Base-by-base conservation (phyloP, 2,797 vertebrate genomes). In the Chelon labrosus region DNA sequence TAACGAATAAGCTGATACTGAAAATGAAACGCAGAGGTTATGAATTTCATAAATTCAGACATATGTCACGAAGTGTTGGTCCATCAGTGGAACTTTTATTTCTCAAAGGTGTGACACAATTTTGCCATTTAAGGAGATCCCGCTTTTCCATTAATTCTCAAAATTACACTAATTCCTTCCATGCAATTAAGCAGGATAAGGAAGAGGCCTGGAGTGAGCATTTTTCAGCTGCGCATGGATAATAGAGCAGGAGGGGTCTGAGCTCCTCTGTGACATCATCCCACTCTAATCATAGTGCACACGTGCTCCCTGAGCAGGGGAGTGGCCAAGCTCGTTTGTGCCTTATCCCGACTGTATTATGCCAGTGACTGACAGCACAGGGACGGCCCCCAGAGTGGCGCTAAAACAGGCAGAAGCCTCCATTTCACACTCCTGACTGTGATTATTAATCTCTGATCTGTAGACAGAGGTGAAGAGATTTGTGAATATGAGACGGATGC, bases 151-250 rank as follows among this genome's bases (percentile, higher is more conserved):
- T 75, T 92, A 92, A 92, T 93, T 85, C 79, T 70, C 75, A 83
- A 92, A 92, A 92, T 92, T 87, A 92, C 83, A 83, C 84, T 88
- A 91, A 93, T 92, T 93, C 81, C 72, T 89, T 91, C 88, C 87
- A 88, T 94, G 87, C 88, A 91, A 93, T 94, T 93, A 92, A 89
- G 79, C 88, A 82, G 89, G 86, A 93, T 93, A 87, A 91, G 74
- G 56, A 84, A 81, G 78, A 73, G 65, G 86, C 89, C 88, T 76
- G 73, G 78, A 89, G 87, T 80, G 85, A 91, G 76, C 77, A 72
- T 90, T 92, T 90, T 91, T 91, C 85, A 83, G 83, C 83, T 78
- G 85, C 25, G 69, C 73, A 66, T 80, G 80, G 80, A 88, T 89
- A 88, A 88, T 82, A 69, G 81, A 82, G 87, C 68, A 80, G 82